Evolutionary conservation across 1,140 invertebrate species (phyloP).

Genomic region (Maniola jurtina): DNA sequence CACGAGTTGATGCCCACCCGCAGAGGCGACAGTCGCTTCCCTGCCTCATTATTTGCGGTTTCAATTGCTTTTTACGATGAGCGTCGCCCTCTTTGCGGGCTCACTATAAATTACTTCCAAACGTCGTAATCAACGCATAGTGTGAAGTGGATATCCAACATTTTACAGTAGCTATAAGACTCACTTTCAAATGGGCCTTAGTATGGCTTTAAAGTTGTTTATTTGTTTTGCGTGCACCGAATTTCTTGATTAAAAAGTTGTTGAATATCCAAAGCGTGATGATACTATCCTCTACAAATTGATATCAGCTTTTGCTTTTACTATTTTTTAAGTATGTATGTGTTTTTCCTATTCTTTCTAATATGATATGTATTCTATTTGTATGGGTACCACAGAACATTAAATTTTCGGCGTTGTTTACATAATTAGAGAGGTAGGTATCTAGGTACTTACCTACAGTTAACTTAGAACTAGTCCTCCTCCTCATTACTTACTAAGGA

Average conservation of each 20-base stretch:
- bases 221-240: conserved; percentile 15
- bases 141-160: conserved; percentile 7
- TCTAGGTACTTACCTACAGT: too few relatives aligned
- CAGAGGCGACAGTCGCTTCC: conserved; percentile 54
- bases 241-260: conserved; percentile 39
- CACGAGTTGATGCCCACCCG: conserved; percentile 72
- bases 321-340: background rate
- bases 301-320: background rate
- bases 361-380: too few relatives aligned
- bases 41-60: conserved; percentile 72
- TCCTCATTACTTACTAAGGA: too few relatives aligned
- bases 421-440: too few relatives aligned
- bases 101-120: conserved; percentile 38
- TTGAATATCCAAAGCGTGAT: conserved; percentile 26
- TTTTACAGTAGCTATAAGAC: conserved; percentile 24
- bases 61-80: conserved; percentile 55
- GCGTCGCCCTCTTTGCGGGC: conserved; percentile 51
- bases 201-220: conserved; percentile 1
- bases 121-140: conserved; percentile 44
- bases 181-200: conserved; percentile 25
- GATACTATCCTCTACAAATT: background rate
- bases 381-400: too few relatives aligned
- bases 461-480: too few relatives aligned
- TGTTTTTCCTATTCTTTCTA: background rate
- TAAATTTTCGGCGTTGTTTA: too few relatives aligned